Base-by-base conservation (phyloP, 1,140 invertebrate genomes). In the Oncopeltus fasciatus region DNA sequence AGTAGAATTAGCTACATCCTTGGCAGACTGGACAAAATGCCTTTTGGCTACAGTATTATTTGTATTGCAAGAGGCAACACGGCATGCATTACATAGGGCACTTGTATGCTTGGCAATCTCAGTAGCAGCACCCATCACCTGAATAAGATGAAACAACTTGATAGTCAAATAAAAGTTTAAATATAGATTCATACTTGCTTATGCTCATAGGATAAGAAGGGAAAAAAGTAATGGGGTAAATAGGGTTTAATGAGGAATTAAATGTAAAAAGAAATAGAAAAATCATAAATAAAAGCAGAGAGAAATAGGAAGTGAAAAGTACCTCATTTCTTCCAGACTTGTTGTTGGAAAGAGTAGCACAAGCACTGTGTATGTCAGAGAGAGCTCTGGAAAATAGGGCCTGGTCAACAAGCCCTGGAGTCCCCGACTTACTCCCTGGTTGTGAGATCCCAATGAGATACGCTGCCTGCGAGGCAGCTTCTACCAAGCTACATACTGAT, bases 21-120 rank as follows among this genome's bases (percentile, higher is more conserved):
- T 96, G 26, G 95, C 95, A 63, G 92, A 90, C 71, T 98, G 92
- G 18, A 99, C 94, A 74, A 99, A 98, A 71, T 98, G 93, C 64
- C 93, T 76, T 74, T 97, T 97, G 43, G 92, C 90, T 21, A 92
- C 89, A 0, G 94, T 89, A 75, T 98, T 95, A 57, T 80, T 83
- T 2, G 92, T 96, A 72, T 89, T 91, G 56, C 88, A 87, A 14
- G 93, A 96, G 0, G 95, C 95, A 2, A 87, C 78, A 20, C 95
- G 81, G 72, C 95, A 98, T 28, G 93, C 88, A 70, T 94, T 96
- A 72, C 95, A 98, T 16, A 98, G 76, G 12, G 92, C 85, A 65
- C 91, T 95, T 0, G 95, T 98, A 74, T 98, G 92, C 72, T 96
- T 96, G 2, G 95, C 95, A 59, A 98, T 93, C 44, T 88, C 81